Conservation (phyloP, 2,888 invertebrate species). For the Zaprionus lineosus region DNA sequence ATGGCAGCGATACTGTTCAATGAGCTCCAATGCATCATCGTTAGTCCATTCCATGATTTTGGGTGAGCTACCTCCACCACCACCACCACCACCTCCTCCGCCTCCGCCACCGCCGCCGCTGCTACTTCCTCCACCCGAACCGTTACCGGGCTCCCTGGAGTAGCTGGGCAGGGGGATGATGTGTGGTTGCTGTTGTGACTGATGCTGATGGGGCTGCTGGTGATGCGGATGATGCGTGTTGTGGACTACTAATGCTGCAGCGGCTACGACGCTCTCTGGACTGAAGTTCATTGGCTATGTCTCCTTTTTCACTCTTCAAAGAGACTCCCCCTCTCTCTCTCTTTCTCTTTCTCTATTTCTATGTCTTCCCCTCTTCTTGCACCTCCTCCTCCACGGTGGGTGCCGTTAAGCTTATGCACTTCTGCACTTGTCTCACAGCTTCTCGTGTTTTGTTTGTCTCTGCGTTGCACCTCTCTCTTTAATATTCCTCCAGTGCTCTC, state of each 20-base stretch:
- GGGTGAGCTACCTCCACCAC: conserved; percentile 48
- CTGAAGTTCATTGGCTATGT: conserved; percentile 75
- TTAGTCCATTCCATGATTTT: conserved; percentile 82
- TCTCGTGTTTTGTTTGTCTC: conserved; percentile 9
- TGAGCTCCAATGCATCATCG: conserved; percentile 81
- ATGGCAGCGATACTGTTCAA: conserved; percentile 81
- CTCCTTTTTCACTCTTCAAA: neutral
- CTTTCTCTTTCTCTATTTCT: neutral
- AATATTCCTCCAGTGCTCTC: conserved; percentile 18
- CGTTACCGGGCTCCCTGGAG: conserved; percentile 18
- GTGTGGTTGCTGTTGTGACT: conserved; percentile 23
- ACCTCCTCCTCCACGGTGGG: too few species aligned
- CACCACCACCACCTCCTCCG: conserved; percentile 18
- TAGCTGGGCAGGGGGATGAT: conserved; percentile 58
- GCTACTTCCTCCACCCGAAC: conserved; percentile 18
- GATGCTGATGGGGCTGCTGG: conserved; percentile 19
- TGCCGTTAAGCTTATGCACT: too few species aligned
- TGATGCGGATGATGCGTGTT: conserved; percentile 27
- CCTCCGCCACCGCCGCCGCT: conserved; percentile 4
- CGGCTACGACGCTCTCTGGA: conserved; percentile 62
- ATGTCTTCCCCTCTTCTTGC: conserved; percentile 4
- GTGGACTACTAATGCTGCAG: conserved; percentile 55
- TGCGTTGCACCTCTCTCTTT: conserved; percentile 3
- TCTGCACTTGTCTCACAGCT: too few species aligned
- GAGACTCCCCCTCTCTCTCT: conserved; percentile 1